phyloP scores from a whole-genome alignment of 2,113 vertebrate genomes.

The Xiphophorus maculatus region DNA sequence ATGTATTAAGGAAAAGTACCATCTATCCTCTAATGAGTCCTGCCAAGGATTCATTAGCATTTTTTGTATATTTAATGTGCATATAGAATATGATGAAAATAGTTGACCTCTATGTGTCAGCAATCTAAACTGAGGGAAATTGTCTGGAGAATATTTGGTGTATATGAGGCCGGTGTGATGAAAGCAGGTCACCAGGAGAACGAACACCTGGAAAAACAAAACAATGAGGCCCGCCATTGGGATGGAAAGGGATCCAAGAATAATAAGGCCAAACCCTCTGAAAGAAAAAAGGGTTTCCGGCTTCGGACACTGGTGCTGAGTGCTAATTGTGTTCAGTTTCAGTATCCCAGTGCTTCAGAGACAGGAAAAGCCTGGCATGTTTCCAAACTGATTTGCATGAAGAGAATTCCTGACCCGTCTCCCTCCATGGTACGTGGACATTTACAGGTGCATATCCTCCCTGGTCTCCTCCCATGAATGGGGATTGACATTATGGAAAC shows the following conservation, averaged over 20 bases:
- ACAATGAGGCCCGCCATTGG: slow-evolving; percentile 5
- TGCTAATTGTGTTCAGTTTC: slow-evolving; percentile 51
- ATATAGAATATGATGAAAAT: slow-evolving; percentile 17
- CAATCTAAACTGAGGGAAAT: not conserved
- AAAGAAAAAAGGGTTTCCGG: slow-evolving; percentile 35
- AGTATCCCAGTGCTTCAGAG: slow-evolving; percentile 21
- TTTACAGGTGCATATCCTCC: slow-evolving; percentile 33
- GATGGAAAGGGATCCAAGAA: slow-evolving; percentile 33
- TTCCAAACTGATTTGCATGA: slow-evolving; percentile 60
- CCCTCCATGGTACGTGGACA: not conserved
- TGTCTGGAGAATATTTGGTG: not conserved
- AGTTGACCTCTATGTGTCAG: slow-evolving; percentile 5
- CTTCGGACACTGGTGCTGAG: slow-evolving; percentile 45
- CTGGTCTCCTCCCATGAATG: slow-evolving; percentile 12
- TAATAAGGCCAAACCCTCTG: slow-evolving; percentile 28
- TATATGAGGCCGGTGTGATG: slow-evolving; percentile 1
- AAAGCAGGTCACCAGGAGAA: slow-evolving; percentile 15
- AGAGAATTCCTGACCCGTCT: slow-evolving; percentile 55
- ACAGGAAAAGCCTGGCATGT: slow-evolving; percentile 35
- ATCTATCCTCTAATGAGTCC: slow-evolving; percentile 51
- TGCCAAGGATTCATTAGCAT: slow-evolving; percentile 30
- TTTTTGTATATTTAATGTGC: slow-evolving; percentile 12
- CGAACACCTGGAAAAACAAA: slow-evolving; percentile 57
- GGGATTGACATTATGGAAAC: slow-evolving; percentile 68
- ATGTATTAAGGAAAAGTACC: slow-evolving; percentile 50